Base-by-base conservation (phyloP, 2,113 vertebrate species). In the Amphilophus citrinellus region DNA sequence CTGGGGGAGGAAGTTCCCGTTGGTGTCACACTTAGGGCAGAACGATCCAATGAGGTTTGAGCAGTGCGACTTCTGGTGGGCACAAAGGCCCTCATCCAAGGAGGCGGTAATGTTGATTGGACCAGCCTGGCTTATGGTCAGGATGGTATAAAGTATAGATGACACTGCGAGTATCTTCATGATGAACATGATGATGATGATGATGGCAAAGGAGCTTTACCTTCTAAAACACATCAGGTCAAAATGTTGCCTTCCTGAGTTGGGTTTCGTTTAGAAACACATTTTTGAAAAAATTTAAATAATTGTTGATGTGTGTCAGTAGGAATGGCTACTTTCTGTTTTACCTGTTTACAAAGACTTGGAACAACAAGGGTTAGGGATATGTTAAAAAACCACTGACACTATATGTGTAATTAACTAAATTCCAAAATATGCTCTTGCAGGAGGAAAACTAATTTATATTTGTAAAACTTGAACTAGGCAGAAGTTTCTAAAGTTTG, bases 21-120 rank as follows among this genome's bases (percentile, higher is more conserved):
- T 0, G 0, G 0, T 0, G 37, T 87, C 88, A 10, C 92, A 90
- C 81, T 61, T 20, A 0, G 87, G 92, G 50, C 87, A 14, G 35
- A 53, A 89, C 0, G 1, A 5, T 0, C 85, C 87, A 1, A 2
- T 0, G 0, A 0, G 0, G 11, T 5, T 0, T 2, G 2, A 0
- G 15, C 30, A 37, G 2, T 59, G 2, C 10, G 7, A 32, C 5
- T 0, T 27, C 15, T 14, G 0, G 13, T 18, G 1, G 10, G 50
- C 3, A 9, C 91, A 92, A 15, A 0, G 18, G 10, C 81, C 76
- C 20, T n/a, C 20, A 11, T 6, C 3, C 30, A 0, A 10, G 13
- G 22, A 3, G 20, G 2, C 0, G 44, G 56, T 57, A 50, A 3
- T 0, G 20, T 62, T 59, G 6, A 35, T 0, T 0, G 75, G 66